phyloP scores from a whole-genome alignment of 1,140 invertebrate genomes.

The Trichoplusia ni region DNA sequence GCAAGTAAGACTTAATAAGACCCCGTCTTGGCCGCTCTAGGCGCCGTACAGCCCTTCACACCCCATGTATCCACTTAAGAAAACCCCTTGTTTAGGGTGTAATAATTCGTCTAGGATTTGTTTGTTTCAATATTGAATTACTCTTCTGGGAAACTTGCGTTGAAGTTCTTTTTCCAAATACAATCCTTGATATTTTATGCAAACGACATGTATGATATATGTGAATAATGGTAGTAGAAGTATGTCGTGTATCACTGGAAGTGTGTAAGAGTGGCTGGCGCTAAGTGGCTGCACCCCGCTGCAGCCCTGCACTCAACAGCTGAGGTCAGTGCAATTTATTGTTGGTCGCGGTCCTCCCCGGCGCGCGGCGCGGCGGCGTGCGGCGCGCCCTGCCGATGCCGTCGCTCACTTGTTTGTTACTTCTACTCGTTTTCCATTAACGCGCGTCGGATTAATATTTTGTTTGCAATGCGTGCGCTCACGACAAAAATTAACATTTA shows the following conservation, averaged over 20 bases:
- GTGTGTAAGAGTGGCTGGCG: slow-evolving; percentile 19
- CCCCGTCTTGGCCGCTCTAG: slow-evolving; percentile 50
- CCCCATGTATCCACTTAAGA: slow-evolving; percentile 11
- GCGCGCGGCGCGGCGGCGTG: not conserved
- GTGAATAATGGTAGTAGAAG: too few species aligned
- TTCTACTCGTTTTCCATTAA: slow-evolving; percentile 77
- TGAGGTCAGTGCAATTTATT: slow-evolving; percentile 73
- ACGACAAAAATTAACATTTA: slow-evolving; percentile 79
- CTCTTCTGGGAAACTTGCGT: not conserved
- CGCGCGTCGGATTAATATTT: slow-evolving; percentile 76
- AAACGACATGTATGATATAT: slow-evolving; percentile 5
- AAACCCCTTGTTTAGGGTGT: slow-evolving; percentile 25
- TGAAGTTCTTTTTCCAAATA: too few species aligned
- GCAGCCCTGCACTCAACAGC: slow-evolving; percentile 57
- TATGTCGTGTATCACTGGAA: slow-evolving; percentile 16
- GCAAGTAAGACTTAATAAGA: slow-evolving; percentile 65
- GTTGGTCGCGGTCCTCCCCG: slow-evolving; percentile 42
- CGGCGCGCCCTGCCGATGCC: slow-evolving; percentile 45
- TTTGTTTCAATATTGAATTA: slow-evolving; percentile 17
- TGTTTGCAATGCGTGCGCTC: slow-evolving; percentile 72
- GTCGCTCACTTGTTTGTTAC: slow-evolving; percentile 67
- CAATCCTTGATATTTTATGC: not conserved
- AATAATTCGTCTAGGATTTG: slow-evolving; percentile 27
- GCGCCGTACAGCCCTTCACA: slow-evolving; percentile 21
- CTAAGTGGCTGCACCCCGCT: slow-evolving; percentile 36